phyloP scores from a whole-genome alignment of 2,113 vertebrate genomes.

The Chauna torquata region DNA sequence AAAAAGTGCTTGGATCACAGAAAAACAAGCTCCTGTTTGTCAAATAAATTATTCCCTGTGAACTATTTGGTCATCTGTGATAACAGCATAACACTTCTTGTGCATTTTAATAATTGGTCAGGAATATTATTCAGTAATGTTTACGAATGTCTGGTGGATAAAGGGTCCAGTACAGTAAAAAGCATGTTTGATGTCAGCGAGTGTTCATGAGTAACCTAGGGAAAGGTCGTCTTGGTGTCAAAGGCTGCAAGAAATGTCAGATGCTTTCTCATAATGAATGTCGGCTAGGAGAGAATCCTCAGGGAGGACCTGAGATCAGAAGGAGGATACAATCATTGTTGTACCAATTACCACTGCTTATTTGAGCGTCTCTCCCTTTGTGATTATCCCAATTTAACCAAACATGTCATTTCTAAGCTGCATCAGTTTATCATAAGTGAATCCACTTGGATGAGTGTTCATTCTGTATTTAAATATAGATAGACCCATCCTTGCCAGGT shows the following conservation, averaged over 20 bases:
- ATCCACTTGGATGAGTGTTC: constrained; percentile 30
- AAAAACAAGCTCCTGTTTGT: constrained; percentile 3
- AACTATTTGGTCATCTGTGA: background rate
- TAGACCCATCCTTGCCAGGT: constrained; percentile 53
- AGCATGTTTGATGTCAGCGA: background rate
- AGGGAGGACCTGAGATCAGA: constrained; percentile 33
- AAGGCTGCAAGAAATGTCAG: constrained; percentile 46
- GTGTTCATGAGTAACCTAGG: background rate
- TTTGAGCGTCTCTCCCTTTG: constrained; percentile 12
- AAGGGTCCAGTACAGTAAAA: constrained; percentile 4
- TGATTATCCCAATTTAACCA: constrained; percentile 49
- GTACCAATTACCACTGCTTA: constrained; percentile 30
- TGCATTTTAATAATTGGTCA: background rate
- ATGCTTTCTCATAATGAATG: constrained; percentile 47
- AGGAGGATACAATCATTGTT: constrained; percentile 18
- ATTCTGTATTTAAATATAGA: constrained; percentile 56
- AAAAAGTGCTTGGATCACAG: background rate
- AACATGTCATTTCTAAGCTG: constrained; percentile 54
- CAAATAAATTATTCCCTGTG: constrained; percentile 1
- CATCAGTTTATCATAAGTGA: constrained; percentile 45
- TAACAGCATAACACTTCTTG: background rate
- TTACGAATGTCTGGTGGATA: background rate
- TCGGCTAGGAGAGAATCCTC: background rate
- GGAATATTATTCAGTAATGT: background rate
- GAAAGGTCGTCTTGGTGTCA: constrained; percentile 50